Conservation (phyloP, 92 coral and sea anemone species). For the Epizoanthus fatuus region DNA sequence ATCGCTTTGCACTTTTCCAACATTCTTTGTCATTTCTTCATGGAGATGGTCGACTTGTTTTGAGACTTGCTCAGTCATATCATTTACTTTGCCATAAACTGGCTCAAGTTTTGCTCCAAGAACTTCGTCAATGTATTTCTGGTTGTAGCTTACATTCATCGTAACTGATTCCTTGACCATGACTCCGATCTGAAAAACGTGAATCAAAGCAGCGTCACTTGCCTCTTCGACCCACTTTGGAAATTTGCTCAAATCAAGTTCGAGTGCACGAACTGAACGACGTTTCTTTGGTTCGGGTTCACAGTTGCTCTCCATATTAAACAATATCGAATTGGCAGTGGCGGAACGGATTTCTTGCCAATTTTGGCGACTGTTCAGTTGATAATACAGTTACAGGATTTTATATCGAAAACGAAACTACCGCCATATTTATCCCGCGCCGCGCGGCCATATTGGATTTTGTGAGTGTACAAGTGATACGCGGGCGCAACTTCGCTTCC, state of each 20-base stretch:
- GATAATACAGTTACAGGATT: too few relatives aligned
- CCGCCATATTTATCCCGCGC: too few relatives aligned
- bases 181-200: constrained; percentile 53
- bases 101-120: constrained; percentile 57
- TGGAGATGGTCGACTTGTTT: constrained; percentile 19
- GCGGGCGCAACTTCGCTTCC: too few relatives aligned
- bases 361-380: too few relatives aligned
- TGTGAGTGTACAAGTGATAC: too few relatives aligned
- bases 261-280: constrained; percentile 8
- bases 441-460: too few relatives aligned
- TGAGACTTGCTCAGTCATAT: constrained; percentile 16
- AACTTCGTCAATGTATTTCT: constrained; percentile 51
- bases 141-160: constrained; percentile 37
- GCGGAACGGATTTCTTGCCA: not conserved
- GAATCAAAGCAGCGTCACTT: constrained; percentile 2
- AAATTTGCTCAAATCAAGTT: constrained; percentile 30
- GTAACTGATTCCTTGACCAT: constrained; percentile 46
- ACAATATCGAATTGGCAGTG: not conserved
- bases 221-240: constrained; percentile 55
- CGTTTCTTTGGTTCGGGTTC: constrained; percentile 9
- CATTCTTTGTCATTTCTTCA: constrained; percentile 12
- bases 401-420: too few relatives aligned
- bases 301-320: not conserved
- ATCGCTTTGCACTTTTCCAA: constrained; percentile 1
- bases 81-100: constrained; percentile 28